Conservation (phyloP, 2,888 invertebrate genomes). For the Uropetala carovei region DNA sequence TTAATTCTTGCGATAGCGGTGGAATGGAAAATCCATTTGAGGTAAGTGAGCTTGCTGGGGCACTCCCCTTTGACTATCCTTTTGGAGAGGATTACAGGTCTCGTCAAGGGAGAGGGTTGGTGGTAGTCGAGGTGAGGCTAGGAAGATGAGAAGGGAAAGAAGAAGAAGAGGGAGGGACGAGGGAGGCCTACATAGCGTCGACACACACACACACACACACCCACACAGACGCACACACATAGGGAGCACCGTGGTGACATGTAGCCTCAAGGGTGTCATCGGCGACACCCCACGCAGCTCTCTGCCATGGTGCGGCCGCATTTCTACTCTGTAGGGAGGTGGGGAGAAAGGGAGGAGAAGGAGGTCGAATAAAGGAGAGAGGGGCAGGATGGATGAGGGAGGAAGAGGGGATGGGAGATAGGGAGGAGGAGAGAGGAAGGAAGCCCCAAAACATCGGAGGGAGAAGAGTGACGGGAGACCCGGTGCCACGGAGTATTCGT, state of each 20-base stretch:
- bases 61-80: slow-evolving; percentile 29
- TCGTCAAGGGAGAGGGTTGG: neutral
- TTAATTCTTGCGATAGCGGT: slow-evolving; percentile 13
- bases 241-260: neutral
- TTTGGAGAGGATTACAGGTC: neutral
- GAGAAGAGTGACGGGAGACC: neutral
- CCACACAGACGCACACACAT: neutral
- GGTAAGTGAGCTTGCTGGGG: slow-evolving; percentile 35
- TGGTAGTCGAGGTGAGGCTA: neutral
- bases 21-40: slow-evolving; percentile 53
- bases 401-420: no score
- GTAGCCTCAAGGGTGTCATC: neutral
- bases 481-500: neutral
- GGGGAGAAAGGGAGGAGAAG: no score
- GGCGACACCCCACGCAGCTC: neutral
- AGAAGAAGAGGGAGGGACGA: neutral
- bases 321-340: no score
- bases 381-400: no score
- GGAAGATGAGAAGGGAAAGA: neutral
- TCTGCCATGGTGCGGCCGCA: neutral
- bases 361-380: no score
- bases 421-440: neutral
- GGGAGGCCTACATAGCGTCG: neutral
- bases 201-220: neutral
- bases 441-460: neutral